Base-by-base conservation (phyloP, 2,113 vertebrate species). In the Oceanites oceanicus region DNA sequence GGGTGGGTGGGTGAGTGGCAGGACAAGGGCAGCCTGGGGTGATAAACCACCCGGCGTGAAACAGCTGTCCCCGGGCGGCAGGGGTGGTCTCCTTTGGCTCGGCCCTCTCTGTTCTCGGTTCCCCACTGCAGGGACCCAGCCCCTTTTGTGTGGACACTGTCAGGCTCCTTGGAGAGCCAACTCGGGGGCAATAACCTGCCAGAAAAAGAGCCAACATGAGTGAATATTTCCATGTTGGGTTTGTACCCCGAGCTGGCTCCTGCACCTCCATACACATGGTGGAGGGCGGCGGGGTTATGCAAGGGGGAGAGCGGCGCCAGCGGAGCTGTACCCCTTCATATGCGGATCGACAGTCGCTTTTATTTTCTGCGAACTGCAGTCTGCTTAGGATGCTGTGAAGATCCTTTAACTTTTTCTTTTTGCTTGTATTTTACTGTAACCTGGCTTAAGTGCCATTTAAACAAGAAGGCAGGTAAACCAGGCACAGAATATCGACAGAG, bases 341-440 rank as follows among this genome's bases (percentile, higher is more conserved):
- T 1, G 0, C 0, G 2, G 23, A 49, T n/a, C 0, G 0, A 42
- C 53, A 58, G 36, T 56, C 1, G 1, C 30, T 50, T 34, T 4
- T 22, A 8, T 55, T 78, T 71, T 42, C 67, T 38, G 30, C 5
- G 4, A 7, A 30, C 42, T 32, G 22, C 1, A 0, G 11, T 56
- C 36, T 62, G 66, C 67, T 66, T 11, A 1, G 36, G 22, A 5
- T 42, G 22, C 34, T 71, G 62, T 34, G n/a, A 61, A 42, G 32
- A 23, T 61, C 25, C 45, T 29, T 74, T 53, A 55, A 11, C 16
- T 72, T 80, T 45, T 49, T 38, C 23, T 42, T 53, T 65, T 34
- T 68, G 55, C 17, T 45, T 47, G 14, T 66, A 11, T 19, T 75
- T 79, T 66, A 36, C 55, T 78, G 61, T 40, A 36, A 76, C 42